Evolutionary conservation across 1,140 invertebrate genomes (phyloP).

Genomic region (Papilio polyxenes): DNA sequence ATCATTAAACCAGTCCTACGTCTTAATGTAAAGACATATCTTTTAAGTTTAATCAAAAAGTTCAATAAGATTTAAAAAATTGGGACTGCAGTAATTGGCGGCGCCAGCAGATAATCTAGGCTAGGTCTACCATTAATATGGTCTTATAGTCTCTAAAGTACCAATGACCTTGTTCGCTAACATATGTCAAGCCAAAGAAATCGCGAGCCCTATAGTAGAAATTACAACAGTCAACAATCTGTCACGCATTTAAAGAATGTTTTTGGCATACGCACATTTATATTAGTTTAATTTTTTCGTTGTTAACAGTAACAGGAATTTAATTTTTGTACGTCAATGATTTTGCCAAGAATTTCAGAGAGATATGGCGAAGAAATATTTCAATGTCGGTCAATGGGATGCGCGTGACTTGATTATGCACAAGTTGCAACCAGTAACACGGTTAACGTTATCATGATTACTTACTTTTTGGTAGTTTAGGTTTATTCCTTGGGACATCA

Average conservation of each 20-base stretch:
- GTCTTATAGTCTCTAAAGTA: too few relatives aligned
- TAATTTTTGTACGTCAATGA: not conserved
- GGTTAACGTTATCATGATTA: conserved; percentile 26
- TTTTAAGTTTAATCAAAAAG: not conserved
- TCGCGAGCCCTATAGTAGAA: too few relatives aligned
- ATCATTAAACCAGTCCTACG: not conserved
- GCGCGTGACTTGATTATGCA: conserved; percentile 24
- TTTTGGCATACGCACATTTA: not conserved
- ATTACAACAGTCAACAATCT: too few relatives aligned
- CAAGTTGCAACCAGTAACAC: conserved; percentile 15
- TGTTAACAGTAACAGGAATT: not conserved
- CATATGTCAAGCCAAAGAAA: too few relatives aligned
- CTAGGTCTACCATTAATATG: too few relatives aligned
- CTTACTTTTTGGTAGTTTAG: conserved; percentile 5
- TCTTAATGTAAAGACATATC: not conserved
- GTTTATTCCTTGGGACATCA: conserved; percentile 20
- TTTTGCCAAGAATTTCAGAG: conserved; percentile 26
- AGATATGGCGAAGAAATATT: not conserved
- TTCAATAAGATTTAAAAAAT: too few relatives aligned
- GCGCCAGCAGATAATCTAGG: too few relatives aligned
- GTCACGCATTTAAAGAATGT: too few relatives aligned
- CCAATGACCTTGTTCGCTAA: too few relatives aligned
- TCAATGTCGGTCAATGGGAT: conserved; percentile 30
- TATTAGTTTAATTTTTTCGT: not conserved
- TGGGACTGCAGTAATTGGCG: too few relatives aligned